Base-by-base conservation (phyloP, 2,113 vertebrate genomes). In the Sinocyclocheilus grahami region DNA sequence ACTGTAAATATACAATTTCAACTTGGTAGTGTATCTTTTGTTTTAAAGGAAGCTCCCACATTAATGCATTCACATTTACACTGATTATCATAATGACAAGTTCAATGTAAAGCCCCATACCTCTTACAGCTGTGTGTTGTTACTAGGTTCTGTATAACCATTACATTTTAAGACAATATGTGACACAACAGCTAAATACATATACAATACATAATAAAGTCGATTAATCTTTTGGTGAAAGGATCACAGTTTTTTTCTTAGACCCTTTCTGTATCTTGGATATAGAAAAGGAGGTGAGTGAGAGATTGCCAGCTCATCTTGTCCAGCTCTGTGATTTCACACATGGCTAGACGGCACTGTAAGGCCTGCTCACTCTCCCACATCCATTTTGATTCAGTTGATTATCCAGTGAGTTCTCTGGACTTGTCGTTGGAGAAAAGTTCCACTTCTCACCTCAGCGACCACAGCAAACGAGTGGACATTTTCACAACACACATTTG, bases 261-360 rank as follows among this genome's bases (percentile, higher is more conserved):
- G 24, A 72, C 16, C 69, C 16, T 16, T 39, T 39, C 33, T 39
- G 30, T 72, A 39, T 39, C 30, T 72, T 60, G 58, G 22, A 74
- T 51, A 24, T 20, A 24, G 46, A 60, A 11, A 46, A 37, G 16
- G 18, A 55, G 14, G 67, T 62, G 33, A 69, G 37, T 60, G 27
- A 69, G 24, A 27, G 33, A 58, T 63, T 37, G 37, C 53, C 37
- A 20, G 8, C 51, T 42, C 18, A 85, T 48, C 78, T 63, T 24
- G 30, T 85, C 22, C 75, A 79, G 58, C 69, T 65, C 33, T 87
- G 42, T 42, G 85, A 87, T 88, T 84, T 88, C 65, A 87, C 82
- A 39, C 75, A 69, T 87, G 77, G 82, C 42, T 83, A 65, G 67
- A 33, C 79, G 55, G 88, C n/a, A 80, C 67, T 75, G 55, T 39